These are phyloP conservation scores for Exocentrus adspersus DNA, from an alignment of 2,888 invertebrate genomes.

Conservation along the genomic window DNA sequence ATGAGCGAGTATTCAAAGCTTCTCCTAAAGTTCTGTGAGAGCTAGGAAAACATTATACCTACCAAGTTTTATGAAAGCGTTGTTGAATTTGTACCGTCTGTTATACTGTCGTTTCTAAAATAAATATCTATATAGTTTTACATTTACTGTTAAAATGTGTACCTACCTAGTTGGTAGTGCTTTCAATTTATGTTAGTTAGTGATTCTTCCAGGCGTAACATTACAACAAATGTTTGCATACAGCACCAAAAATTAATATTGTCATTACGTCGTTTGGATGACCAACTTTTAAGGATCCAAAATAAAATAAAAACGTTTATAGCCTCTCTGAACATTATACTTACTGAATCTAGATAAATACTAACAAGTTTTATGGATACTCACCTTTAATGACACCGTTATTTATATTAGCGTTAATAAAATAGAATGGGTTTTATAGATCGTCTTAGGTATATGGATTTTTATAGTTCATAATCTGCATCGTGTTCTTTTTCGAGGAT, in stretches of 20 bases:
- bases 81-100: not conserved
- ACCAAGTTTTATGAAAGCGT: not conserved
- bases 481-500: too few relatives aligned
- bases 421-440: not conserved
- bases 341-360: not conserved
- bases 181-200: too few relatives aligned
- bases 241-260: too few relatives aligned
- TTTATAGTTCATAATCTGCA: too few relatives aligned
- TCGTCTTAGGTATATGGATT: not conserved
- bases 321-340: too few relatives aligned
- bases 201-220: too few relatives aligned
- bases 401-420: not conserved
- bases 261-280: too few relatives aligned
- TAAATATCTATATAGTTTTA: not conserved
- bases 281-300: too few relatives aligned
- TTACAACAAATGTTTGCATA: too few relatives aligned
- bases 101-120: not conserved
- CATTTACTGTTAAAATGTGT: not conserved
- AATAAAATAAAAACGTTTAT: too few relatives aligned
- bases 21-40: conserved; percentile 7
- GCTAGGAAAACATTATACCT: not conserved
- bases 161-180: too few relatives aligned
- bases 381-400: not conserved
- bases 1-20: conserved; percentile 16
- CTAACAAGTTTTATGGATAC: not conserved